Evolutionary conservation across 1,140 invertebrate species (phyloP), one percentile per base, ranked within the genome.

Genomic region (Zophobas atratus): DNA sequence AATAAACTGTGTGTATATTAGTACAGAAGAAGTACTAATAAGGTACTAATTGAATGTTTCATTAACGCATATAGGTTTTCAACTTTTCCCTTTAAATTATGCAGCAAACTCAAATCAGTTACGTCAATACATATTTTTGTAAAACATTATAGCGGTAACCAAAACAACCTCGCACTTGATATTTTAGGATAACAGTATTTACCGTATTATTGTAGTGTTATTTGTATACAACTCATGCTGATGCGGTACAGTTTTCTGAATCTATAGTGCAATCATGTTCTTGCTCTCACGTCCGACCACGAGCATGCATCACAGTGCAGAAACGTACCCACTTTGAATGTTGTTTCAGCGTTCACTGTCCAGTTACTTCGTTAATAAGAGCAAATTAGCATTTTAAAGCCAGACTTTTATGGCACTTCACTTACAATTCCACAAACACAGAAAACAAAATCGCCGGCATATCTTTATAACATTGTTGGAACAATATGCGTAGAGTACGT

Each of bases 251-350:
- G 57, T 63, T 63, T 39, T n/a, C 57, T 63, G 36, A 39, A 63
- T 63, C 57, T 63, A 36, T 63, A 63, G 57, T 63, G 57, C 57
- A 63, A 63, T 63, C 57, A 63, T 63, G 57, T 63, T 63, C 57
- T 39, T 63, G 36, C 57, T 63, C 57, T 63, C 57, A 63, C 57
- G 57, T 63, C 33, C 57, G 36, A 63, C 57, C 57, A 39, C 57
- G 34, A 63, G 35, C 5, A 63, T 63, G 57, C 57, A 63, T 63
- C 57, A 63, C 57, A 38, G n/a, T 39, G 57, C 36, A 63, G 39
- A 63, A 63, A 63, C 57, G 20, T 20, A 20, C 20, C 57, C 33
- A 63, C 57, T 63, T 63, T 63, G 57, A 63, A 63, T 63, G 35
- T 63, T 38, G 39, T 63, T 57, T 63, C n/a, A 63, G 38, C 57